Evolutionary conservation across 2,888 invertebrate species (phyloP), one percentile per base, ranked within the genome.

Genomic region (Bombylius discolor): DNA sequence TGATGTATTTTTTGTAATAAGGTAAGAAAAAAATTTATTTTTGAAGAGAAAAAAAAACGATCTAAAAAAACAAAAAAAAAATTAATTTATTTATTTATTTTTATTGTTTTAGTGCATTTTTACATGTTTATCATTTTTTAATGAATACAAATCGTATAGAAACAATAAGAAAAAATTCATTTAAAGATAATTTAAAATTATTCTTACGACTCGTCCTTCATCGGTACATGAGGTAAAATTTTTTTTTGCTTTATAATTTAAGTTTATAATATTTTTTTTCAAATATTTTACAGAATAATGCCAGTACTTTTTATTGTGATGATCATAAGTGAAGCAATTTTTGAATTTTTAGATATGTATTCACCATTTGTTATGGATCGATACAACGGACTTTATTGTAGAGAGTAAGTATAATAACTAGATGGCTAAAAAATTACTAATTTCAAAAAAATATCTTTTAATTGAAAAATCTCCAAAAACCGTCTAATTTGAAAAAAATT

Each of bases 1-100:
- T 50, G 69, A 69, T 54, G 62, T 67, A 3, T 69, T 69, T 59
- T 69, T 69, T 55, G 64, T 66, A 23, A 67, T 69, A 42, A 69
- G 69, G 69, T 69, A 32, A 48, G 50, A 13, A 50, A 1, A 14
- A 32, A 13, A 31, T 11, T 36, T 36, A 36, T 8, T 39, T 9
- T 39, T 39, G 7, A 8, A 39, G 7, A 9, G 7, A 4, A 11
- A 6, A 11, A 11, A 39, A 39, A 9, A 8, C 9, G 39, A 11
- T 9, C 4, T 39, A 8, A 39, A 6, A 11, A 39, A 11, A 39
- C 7, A 42, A 42, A 11, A 11, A 8, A 42, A 42, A 5, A 7
- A 8, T 36, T 7, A 36, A 36, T 36, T 36, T 3, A 7, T 36
- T 36, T n/a, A n/a, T 36, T 36, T 36, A 5, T 36, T 36, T 3